Percentiles rank a stretch among this genome's conserved stretches.
These are phyloP conservation scores for Setophaga kirtlandii DNA, from an alignment of 2,113 vertebrate genomes.

Conservation along the genomic window DNA sequence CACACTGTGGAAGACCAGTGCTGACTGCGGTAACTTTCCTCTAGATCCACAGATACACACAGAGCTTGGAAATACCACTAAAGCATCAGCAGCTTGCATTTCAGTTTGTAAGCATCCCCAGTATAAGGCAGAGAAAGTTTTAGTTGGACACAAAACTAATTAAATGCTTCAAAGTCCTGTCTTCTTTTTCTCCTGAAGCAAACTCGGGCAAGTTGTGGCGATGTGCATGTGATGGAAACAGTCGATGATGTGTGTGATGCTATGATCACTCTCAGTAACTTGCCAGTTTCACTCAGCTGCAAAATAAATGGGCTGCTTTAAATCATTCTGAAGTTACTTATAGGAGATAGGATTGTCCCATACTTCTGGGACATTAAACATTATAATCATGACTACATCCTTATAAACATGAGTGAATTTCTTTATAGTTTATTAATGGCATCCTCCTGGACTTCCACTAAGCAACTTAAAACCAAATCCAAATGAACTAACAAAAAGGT, in stretches of 20 bases:
- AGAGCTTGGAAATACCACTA: not conserved
- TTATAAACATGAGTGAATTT: not conserved
- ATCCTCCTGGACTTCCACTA: not conserved
- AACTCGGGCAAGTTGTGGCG: not conserved
- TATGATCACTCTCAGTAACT: not conserved
- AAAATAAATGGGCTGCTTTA: not conserved
- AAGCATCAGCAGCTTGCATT: not conserved
- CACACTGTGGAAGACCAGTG: not conserved
- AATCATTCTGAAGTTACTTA: not conserved
- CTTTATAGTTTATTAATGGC: not conserved
- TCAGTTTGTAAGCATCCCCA: not conserved
- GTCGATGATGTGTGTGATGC: not conserved
- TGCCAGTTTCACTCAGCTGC: not conserved
- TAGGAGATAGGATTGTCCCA: not conserved
- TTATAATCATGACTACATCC: not conserved
- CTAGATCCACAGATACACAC: accelerated
- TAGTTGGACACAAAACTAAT: not conserved
- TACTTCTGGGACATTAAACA: not conserved
- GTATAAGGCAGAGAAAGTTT: not conserved
- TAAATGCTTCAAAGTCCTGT: not conserved
- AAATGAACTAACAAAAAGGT: not conserved
- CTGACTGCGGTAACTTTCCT: not conserved
- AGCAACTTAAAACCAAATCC: not conserved
- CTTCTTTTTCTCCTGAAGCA: not conserved
- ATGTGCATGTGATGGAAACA: not conserved